These are phyloP conservation scores for Lepeophtheirus nordmannii DNA, from an alignment of 2,888 invertebrate genomes.

Conservation along the genomic window DNA sequence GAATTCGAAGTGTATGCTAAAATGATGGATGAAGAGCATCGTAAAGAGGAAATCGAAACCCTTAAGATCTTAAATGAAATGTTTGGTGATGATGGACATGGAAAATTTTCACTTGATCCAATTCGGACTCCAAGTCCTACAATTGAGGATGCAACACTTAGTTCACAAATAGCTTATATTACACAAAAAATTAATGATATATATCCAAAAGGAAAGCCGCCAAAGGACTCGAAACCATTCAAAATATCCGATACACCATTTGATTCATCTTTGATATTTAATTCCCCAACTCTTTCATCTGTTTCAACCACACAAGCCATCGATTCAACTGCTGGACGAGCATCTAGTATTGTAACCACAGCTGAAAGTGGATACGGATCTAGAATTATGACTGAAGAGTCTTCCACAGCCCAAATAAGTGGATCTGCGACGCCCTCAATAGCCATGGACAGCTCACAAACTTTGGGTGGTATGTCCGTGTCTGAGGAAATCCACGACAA, in stretches of 20 bases:
- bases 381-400: slow-evolving; percentile 2
- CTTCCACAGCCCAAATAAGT: background rate
- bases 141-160: background rate
- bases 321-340: background rate
- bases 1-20: slow-evolving; percentile 7
- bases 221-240: too few species aligned
- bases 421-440: background rate
- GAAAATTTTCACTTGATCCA: background rate
- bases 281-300: background rate
- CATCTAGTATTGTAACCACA: background rate
- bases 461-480: background rate
- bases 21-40: background rate
- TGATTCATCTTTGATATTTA: too few species aligned
- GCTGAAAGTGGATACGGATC: background rate
- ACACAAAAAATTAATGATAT: background rate
- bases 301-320: background rate
- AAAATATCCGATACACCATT: background rate
- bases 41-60: background rate
- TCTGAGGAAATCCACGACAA: background rate
- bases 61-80: background rate
- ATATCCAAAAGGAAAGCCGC: background rate
- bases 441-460: too few species aligned
- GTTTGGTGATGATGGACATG: background rate
- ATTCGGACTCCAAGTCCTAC: background rate
- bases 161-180: background rate